These are phyloP conservation scores for Tetramorium parvispinum DNA, from an alignment of 1,140 invertebrate genomes.

Conservation along the genomic window DNA sequence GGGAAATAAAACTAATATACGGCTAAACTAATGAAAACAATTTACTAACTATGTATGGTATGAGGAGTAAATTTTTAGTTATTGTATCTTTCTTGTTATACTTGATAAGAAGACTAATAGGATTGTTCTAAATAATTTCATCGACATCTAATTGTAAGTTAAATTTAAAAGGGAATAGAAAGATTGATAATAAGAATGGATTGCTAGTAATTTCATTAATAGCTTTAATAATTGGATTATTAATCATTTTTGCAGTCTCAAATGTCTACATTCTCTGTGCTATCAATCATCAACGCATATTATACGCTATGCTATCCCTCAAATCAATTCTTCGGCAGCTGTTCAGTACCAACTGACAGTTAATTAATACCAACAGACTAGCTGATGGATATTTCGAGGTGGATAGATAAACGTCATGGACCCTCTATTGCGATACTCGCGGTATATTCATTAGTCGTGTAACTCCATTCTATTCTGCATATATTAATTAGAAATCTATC, in stretches of 20 bases:
- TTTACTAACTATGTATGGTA: neutral
- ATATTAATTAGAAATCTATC: slow-evolving; percentile 43
- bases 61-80: neutral
- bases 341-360: slow-evolving; percentile 47
- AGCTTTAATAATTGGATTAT: slow-evolving; percentile 36
- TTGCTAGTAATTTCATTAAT: slow-evolving; percentile 14
- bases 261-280: slow-evolving; percentile 28
- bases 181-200: slow-evolving; percentile 2
- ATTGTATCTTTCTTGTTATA: neutral
- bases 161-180: neutral
- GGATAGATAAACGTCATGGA: slow-evolving; percentile 39
- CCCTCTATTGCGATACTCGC: neutral
- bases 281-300: slow-evolving; percentile 38
- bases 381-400: slow-evolving; percentile 45
- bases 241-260: slow-evolving; percentile 43
- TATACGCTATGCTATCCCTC: slow-evolving; percentile 41
- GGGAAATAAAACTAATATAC: neutral
- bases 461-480: slow-evolving; percentile 42
- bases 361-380: slow-evolving; percentile 52
- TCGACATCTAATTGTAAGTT: neutral
- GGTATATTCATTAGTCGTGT: slow-evolving; percentile 48
- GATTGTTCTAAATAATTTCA: neutral
- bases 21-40: neutral
- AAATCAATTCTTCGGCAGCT: slow-evolving; percentile 54
- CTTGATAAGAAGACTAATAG: neutral